phyloP scores from a whole-genome alignment of 2,888 invertebrate species.

The Eristalis tenax region DNA sequence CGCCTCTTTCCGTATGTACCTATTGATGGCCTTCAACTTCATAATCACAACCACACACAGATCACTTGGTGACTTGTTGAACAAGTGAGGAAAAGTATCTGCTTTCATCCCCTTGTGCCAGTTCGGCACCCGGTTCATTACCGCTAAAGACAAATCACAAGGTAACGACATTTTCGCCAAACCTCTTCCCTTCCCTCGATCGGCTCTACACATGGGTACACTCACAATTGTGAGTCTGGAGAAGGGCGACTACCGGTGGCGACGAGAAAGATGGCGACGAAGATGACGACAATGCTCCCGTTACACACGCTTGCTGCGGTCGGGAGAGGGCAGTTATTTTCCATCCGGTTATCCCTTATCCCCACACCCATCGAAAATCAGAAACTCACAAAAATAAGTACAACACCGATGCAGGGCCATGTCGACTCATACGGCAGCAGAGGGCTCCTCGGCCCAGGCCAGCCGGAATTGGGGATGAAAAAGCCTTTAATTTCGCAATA shows the following conservation, averaged over 20 bases:
- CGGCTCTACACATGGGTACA: not conserved
- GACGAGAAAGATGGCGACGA: not conserved
- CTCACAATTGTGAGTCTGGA: conserved; percentile 10
- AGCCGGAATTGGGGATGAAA: not conserved
- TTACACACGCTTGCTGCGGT: conserved; percentile 24
- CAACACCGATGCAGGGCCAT: not conserved
- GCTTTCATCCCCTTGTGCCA: not conserved
- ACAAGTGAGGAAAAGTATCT: not conserved
- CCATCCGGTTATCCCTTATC: conserved; percentile 25
- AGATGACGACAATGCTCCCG: conserved; percentile 2
- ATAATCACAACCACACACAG: not conserved
- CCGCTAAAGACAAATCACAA: conserved; percentile 34
- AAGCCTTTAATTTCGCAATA: conserved; percentile 54
- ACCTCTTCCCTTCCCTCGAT: not conserved
- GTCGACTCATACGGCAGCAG: not conserved
- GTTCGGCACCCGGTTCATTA: conserved; percentile 14
- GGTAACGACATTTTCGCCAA: conserved; percentile 28
- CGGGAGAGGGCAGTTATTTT: conserved; percentile 10
- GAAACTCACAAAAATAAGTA: conserved; percentile 42
- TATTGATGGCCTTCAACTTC: not conserved
- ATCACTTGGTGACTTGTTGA: conserved; percentile 18
- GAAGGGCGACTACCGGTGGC: not conserved
- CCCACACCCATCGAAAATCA: conserved; percentile 41
- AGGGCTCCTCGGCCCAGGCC: not conserved
- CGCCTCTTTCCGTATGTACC: not conserved